Conservation (phyloP, 2,888 invertebrate genomes). For the Pherbina coryleti region DNA sequence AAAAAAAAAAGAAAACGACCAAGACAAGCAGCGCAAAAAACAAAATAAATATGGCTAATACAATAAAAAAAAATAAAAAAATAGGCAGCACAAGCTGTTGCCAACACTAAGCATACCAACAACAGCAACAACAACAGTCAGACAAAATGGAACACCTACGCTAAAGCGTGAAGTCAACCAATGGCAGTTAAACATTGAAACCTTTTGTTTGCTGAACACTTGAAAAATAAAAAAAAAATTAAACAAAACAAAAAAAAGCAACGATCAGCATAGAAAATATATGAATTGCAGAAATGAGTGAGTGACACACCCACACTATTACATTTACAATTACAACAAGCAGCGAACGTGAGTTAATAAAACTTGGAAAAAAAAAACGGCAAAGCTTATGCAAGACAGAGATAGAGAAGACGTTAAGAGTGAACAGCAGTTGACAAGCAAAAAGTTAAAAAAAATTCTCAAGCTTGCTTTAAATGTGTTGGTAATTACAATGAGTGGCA, state of each 20-base stretch:
- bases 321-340: slow-evolving; percentile 49
- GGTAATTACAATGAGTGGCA: too few species aligned
- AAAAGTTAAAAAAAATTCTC: background rate
- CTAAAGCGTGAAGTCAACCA: slow-evolving; percentile 20
- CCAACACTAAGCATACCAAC: background rate
- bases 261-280: background rate
- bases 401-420: background rate
- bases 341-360: background rate
- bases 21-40: background rate
- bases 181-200: slow-evolving; percentile 39
- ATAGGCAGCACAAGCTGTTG: background rate
- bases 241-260: background rate
- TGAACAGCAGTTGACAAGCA: background rate
- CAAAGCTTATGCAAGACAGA: background rate
- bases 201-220: slow-evolving; percentile 50
- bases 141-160: slow-evolving; percentile 27
- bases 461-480: too few species aligned
- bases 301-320: slow-evolving; percentile 42
- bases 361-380: background rate
- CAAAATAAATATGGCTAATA: background rate
- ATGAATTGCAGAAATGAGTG: background rate
- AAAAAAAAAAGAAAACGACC: background rate
- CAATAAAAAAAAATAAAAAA: background rate
- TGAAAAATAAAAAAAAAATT: slow-evolving; percentile 3
- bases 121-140: background rate